Evolutionary conservation across 2,797 vertebrate genomes (phyloP).

Genomic region (Pangasius larnaudii): DNA sequence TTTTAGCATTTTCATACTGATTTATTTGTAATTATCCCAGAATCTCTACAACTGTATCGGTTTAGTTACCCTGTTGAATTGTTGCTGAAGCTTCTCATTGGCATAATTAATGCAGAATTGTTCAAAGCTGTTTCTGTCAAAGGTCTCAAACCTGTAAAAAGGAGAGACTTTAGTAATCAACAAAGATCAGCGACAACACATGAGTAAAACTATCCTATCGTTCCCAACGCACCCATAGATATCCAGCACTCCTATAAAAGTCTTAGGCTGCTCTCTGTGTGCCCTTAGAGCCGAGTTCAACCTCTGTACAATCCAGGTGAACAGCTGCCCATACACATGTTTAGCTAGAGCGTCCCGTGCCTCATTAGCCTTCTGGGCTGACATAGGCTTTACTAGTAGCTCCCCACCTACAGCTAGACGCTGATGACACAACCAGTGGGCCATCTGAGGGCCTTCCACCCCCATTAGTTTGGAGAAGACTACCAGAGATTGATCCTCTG

Average conservation of each 20-base stretch:
- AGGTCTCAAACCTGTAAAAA: slow-evolving; percentile 80
- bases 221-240: slow-evolving; percentile 75
- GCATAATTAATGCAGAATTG: slow-evolving; percentile 87
- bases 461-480: slow-evolving; percentile 78
- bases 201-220: background rate
- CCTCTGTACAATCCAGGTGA: slow-evolving; percentile 77
- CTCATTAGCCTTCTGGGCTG: slow-evolving; percentile 71
- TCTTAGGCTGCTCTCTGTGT: slow-evolving; percentile 58
- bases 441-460: slow-evolving; percentile 74
- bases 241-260: slow-evolving; percentile 81
- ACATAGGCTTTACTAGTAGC: slow-evolving; percentile 77
- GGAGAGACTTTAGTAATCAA: background rate
- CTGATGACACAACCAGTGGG: slow-evolving; percentile 81
- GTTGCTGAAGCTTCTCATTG: slow-evolving; percentile 85
- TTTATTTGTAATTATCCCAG: background rate
- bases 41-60: background rate
- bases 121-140: slow-evolving; percentile 84
- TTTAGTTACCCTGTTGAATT: slow-evolving; percentile 78
- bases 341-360: slow-evolving; percentile 80
- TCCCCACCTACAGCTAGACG: slow-evolving; percentile 76
- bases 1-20: background rate
- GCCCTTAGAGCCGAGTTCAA: slow-evolving; percentile 75
- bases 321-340: slow-evolving; percentile 78
- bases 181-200: background rate
- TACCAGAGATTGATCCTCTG: slow-evolving; percentile 68